Evolutionary conservation across 2,113 vertebrate species (phyloP).

Genomic region (Amphiprion percula): DNA sequence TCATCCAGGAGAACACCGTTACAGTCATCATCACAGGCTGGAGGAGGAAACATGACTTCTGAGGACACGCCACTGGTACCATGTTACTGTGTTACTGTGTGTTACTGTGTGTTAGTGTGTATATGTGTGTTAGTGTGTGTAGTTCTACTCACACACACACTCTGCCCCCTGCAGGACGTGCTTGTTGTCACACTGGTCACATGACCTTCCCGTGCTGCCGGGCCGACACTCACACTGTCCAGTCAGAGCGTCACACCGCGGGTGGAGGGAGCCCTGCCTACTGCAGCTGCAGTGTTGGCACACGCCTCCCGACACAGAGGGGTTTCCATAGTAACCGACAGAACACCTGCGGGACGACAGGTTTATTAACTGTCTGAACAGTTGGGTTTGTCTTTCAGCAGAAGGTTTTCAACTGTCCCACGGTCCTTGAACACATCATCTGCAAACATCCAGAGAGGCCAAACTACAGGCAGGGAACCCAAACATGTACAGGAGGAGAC

Average conservation of each 20-base stretch:
- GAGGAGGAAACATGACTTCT: not conserved
- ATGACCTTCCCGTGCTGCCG: constrained; percentile 87
- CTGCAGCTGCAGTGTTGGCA: constrained; percentile 88
- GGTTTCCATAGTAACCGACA: constrained; percentile 89
- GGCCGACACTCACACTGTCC: constrained; percentile 90
- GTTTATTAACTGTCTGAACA: too few relatives aligned
- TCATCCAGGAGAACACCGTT: constrained; percentile 86
- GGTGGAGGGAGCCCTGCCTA: constrained; percentile 82
- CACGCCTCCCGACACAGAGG: constrained; percentile 73
- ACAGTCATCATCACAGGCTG: constrained; percentile 93
- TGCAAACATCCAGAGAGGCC: too few relatives aligned
- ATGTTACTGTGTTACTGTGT: too few relatives aligned
- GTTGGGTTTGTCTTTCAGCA: too few relatives aligned
- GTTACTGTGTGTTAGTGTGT: not conserved
- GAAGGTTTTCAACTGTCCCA: too few relatives aligned
- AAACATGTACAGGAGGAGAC: too few relatives aligned
- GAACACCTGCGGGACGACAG: constrained; percentile 86
- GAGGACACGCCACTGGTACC: not conserved
- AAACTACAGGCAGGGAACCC: too few relatives aligned
- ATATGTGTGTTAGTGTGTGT: not conserved
- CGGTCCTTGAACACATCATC: too few relatives aligned
- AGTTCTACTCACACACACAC: constrained; percentile 90
- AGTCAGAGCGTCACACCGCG: constrained; percentile 80
- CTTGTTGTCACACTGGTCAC: constrained; percentile 88
- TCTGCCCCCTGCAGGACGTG: constrained; percentile 84